Conservation (phyloP, 2,113 vertebrate genomes). For the Etheostoma cragini region DNA sequence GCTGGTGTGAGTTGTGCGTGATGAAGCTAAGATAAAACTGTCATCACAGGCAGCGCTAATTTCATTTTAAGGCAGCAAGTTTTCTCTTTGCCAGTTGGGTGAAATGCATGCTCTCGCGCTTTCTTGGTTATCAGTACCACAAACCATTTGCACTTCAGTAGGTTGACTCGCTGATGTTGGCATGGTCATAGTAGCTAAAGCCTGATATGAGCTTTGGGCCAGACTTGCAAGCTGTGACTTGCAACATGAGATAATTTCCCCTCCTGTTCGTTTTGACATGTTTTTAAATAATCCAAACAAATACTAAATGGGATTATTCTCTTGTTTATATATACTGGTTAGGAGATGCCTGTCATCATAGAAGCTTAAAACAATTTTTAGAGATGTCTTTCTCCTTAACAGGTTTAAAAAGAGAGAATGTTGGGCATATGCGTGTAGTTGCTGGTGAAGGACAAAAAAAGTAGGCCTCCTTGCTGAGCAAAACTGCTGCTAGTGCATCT, state of each 20-base stretch:
- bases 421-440: too few relatives aligned
- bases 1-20: background rate
- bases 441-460: too few relatives aligned
- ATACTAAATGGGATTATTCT: background rate
- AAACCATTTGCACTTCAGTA: background rate
- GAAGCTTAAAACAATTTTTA: too few relatives aligned
- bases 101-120: background rate
- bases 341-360: background rate
- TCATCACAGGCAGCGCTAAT: background rate
- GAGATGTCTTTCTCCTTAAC: background rate
- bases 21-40: background rate
- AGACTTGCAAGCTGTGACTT: background rate
- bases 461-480: background rate
- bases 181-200: background rate
- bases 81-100: background rate
- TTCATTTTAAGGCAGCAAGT: background rate
- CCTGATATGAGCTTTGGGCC: background rate
- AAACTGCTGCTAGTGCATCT: background rate
- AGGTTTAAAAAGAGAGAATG: too few relatives aligned
- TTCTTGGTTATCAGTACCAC: background rate
- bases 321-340: background rate
- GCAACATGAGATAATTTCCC: background rate
- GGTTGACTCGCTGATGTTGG: background rate
- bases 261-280: background rate
- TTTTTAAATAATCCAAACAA: background rate